A percentile compares a stretch with the other conserved stretches of the same genome.
These are phyloP conservation scores for Chelonus formosanus DNA, from an alignment of 2,888 invertebrate species.

Conservation along the genomic window DNA sequence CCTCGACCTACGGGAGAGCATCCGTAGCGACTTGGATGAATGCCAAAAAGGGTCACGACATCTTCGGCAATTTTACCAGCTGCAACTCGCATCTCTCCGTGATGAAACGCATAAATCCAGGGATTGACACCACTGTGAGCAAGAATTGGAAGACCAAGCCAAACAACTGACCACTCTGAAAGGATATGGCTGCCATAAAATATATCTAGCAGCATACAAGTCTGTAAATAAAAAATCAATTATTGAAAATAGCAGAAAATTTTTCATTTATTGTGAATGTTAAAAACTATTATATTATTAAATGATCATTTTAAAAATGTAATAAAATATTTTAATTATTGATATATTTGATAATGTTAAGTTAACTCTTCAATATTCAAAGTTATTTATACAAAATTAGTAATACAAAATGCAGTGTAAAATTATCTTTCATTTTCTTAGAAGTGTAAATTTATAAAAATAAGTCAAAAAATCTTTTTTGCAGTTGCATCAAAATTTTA, in stretches of 20 bases:
- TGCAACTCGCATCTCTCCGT: conserved; percentile 70
- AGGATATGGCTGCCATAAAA: conserved; percentile 67
- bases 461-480: too few relatives aligned
- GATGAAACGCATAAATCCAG: conserved; percentile 74
- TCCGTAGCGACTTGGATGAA: conserved; percentile 57
- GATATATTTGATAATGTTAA: too few relatives aligned
- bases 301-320: too few relatives aligned
- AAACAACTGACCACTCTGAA: conserved; percentile 68
- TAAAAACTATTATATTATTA: too few relatives aligned
- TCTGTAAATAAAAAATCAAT: conserved; percentile 54
- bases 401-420: too few relatives aligned
- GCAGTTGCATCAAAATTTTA: too few relatives aligned
- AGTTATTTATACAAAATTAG: too few relatives aligned
- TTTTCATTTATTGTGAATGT: background rate
- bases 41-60: conserved; percentile 63
- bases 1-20: conserved; percentile 56
- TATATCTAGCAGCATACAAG: conserved; percentile 68
- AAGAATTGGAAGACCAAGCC: conserved; percentile 70
- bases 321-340: too few relatives aligned
- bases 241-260: background rate
- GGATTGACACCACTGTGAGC: conserved; percentile 72
- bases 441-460: too few relatives aligned
- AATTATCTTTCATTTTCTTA: too few relatives aligned
- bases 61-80: conserved; percentile 69
- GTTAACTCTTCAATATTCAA: too few relatives aligned